Conservation (phyloP, 2,113 vertebrate species). For the Pseudopipra pipra region DNA sequence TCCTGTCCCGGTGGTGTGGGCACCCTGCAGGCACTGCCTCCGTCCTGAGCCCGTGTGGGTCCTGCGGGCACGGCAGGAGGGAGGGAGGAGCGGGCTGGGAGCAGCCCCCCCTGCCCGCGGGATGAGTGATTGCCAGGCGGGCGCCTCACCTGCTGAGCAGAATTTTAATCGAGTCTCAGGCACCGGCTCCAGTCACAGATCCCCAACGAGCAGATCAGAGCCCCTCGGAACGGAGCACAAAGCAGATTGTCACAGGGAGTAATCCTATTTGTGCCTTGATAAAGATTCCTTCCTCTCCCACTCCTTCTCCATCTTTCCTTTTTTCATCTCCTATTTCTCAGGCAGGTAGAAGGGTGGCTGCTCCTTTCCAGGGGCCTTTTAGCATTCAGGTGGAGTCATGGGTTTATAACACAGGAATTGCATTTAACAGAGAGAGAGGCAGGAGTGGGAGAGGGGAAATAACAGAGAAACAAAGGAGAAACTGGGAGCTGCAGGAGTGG, state of each 20-base stretch:
- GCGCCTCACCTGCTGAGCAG: conserved; percentile 24
- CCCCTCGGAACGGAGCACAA: conserved; percentile 32
- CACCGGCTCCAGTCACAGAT: neutral
- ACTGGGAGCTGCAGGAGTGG: neutral
- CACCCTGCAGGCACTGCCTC: fast-evolving
- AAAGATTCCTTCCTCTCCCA: conserved; percentile 44
- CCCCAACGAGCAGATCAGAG: conserved; percentile 36
- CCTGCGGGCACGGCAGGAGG: neutral
- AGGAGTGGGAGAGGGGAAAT: conserved; percentile 3
- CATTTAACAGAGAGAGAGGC: conserved; percentile 26
- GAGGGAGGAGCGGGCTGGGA: neutral
- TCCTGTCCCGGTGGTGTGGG: fast-evolving
- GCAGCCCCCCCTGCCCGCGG: neutral
- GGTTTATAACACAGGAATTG: conserved; percentile 9
- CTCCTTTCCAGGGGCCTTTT: conserved; percentile 31
- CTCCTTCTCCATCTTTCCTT: neutral
- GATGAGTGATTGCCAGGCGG: neutral
- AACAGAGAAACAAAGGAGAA: conserved; percentile 29
- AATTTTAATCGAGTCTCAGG: conserved; percentile 34
- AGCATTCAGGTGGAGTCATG: conserved; percentile 50
- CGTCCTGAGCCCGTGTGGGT: neutral
- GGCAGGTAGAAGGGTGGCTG: conserved; percentile 39
- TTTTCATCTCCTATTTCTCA: neutral
- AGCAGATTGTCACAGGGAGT: conserved; percentile 46
- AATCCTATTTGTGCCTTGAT: conserved; percentile 50